These are phyloP conservation scores for Leucophenga montana DNA, from an alignment of 2,888 invertebrate species.

Conservation along the genomic window DNA sequence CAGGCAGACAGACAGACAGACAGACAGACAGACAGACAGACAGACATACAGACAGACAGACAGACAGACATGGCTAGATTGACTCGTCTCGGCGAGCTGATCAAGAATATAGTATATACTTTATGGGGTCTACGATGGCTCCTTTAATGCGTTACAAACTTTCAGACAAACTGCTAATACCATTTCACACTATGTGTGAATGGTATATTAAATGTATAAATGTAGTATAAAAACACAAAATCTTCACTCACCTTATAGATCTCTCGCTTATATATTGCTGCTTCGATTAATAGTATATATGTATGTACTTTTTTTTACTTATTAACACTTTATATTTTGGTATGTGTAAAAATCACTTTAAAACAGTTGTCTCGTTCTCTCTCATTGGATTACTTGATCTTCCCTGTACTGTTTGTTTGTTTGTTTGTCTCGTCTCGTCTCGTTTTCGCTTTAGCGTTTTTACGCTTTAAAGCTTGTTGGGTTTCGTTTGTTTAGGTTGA, in stretches of 20 bases:
- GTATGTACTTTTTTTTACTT: constrained; percentile 1
- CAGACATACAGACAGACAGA: too few species aligned
- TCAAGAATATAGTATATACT: too few species aligned
- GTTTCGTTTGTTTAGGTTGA: not conserved
- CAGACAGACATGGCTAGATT: too few species aligned
- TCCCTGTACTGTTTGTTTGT: not conserved
- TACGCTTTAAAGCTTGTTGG: not conserved
- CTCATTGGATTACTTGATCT: not conserved
- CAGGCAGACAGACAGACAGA: too few species aligned
- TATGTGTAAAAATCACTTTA: constrained; percentile 25
- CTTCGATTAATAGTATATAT: constrained; percentile 52
- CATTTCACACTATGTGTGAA: too few species aligned
- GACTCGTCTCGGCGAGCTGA: too few species aligned
- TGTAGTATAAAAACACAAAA: too few species aligned
- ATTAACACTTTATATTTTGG: constrained; percentile 13
- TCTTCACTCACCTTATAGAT: constrained; percentile 54
- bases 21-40: too few species aligned
- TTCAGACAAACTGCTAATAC: too few species aligned
- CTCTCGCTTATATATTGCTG: constrained; percentile 60
- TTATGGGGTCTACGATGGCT: too few species aligned
- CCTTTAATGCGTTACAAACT: too few species aligned
- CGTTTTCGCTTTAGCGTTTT: not conserved
- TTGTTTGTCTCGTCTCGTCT: not conserved
- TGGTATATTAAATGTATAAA: too few species aligned
- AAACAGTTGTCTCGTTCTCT: constrained; percentile 25